Conservation (phyloP, 2,113 vertebrate genomes). For the Illadopsis cleaveri region DNA sequence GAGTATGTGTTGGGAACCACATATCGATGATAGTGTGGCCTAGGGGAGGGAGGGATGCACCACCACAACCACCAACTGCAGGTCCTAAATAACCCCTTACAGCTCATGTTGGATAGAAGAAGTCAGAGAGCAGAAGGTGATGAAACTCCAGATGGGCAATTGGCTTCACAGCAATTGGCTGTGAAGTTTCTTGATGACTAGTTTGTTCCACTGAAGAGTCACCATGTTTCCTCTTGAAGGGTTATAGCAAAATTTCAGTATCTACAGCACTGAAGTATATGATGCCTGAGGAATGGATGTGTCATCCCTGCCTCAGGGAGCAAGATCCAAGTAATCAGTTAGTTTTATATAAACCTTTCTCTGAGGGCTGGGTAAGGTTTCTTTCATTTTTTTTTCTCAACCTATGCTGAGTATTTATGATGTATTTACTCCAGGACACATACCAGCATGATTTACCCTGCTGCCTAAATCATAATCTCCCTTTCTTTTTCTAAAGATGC, state of each 20-base stretch:
- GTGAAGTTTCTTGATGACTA: neutral
- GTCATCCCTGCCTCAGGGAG: neutral
- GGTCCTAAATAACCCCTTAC: neutral
- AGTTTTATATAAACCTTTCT: neutral
- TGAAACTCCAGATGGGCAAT: neutral
- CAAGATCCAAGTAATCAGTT: neutral
- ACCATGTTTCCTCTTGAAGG: neutral
- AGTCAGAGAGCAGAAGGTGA: neutral
- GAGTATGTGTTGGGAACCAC: neutral
- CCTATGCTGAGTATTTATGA: neutral
- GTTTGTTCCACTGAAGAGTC: neutral
- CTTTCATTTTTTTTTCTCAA: neutral
- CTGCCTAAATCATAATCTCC: neutral
- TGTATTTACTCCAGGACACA: neutral
- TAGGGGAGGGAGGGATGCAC: neutral
- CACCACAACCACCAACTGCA: neutral
- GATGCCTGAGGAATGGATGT: neutral
- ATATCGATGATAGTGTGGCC: neutral
- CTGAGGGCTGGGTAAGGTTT: neutral
- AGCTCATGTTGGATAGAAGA: neutral
- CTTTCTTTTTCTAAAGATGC: neutral
- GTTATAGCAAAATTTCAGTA: neutral
- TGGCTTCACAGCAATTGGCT: neutral
- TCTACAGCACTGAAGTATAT: neutral
- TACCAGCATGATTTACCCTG: rapidly evolving